These are phyloP conservation scores for Drosophila punjabiensis DNA, from an alignment of 1,140 invertebrate genomes.

Conservation along the genomic window DNA sequence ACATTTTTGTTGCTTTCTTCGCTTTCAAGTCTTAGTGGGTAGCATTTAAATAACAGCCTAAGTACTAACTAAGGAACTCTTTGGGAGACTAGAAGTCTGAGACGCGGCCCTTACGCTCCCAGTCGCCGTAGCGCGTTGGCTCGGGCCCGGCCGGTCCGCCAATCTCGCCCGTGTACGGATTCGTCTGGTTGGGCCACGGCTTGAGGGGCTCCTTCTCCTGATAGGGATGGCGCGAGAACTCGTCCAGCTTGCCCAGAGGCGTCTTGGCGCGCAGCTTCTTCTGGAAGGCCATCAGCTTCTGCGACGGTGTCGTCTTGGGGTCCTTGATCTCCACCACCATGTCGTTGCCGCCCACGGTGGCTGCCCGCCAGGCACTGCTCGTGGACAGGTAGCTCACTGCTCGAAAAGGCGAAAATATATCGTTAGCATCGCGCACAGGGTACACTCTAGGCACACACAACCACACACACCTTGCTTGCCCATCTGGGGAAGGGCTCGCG, in stretches of 20 bases:
- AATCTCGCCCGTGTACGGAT: conserved; percentile 92
- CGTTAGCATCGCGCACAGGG: conserved; percentile 12
- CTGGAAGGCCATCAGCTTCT: conserved; percentile 86
- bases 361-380: conserved; percentile 46
- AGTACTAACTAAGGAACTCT: conserved; percentile 44
- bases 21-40: conserved; percentile 25
- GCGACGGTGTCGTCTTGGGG: conserved; percentile 58
- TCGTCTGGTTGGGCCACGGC: conserved; percentile 94
- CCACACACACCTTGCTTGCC: conserved; percentile 76
- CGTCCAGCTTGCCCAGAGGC: conserved; percentile 88
- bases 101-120: conserved; percentile 99
- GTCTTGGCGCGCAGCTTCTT: conserved; percentile 89
- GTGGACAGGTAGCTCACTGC: conserved; percentile 63
- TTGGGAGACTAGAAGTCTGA: conserved; percentile 91
- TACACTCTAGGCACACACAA: conserved; percentile 19
- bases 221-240: conserved; percentile 90
- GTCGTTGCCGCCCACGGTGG: conserved; percentile 31
- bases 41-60: conserved; percentile 55
- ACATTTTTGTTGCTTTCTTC: conserved; percentile 35
- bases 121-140: conserved; percentile 99
- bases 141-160: conserved; percentile 98
- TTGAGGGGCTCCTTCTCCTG: conserved; percentile 94
- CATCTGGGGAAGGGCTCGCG: conserved; percentile 61
- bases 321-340: conserved; percentile 66
- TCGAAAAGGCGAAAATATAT: conserved; percentile 22